Base-by-base conservation (phyloP, 2,888 invertebrate genomes). In the Euclidia mi region DNA sequence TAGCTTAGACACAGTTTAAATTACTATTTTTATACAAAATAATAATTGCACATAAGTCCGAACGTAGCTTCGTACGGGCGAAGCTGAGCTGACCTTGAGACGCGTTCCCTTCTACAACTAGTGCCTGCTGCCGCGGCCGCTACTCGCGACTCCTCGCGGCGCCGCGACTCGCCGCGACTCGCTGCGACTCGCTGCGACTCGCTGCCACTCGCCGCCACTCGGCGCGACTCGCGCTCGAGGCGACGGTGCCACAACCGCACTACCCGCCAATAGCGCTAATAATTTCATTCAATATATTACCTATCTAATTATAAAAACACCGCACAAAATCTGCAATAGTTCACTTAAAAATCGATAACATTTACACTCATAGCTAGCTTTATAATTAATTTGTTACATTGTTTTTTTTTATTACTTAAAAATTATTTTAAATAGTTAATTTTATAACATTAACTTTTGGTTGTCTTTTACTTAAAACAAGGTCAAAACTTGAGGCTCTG, bases 261-360 rank as follows among this genome's bases (percentile, higher is more conserved):
- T 85, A 84, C 83, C 85, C 86, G 85, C 88, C 90, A 84, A 84
- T 85, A 89, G 87, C 90, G 88, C 90, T 90, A 91, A 90, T 92
- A 90, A 93, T 93, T 92, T 92, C 94, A 91, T 94, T 94, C 94
- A 94, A 94, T 94, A 94, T 94, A 94, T 94, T 94, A 94, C 95
- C 95, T 95, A 95, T 93, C 95, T 95, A 95, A 93, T 92, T 94
- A 94, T 92, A 94, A 94, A 94, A 95, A 94, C 93, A 90, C 91
- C 91, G 93, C 94, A 92, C 94, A 93, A 94, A 92, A 92, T 90
- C 88, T 93, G 91, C 92, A 92, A 91, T 91, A 89, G 89, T 90
- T 89, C 89, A 94, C 93, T 94, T 93, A 94, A 90, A 92, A 92
- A 92, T 90, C 88, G 88, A 92, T 92, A 94, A 94, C 94, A 94